Percentiles rank a stretch among this genome's conserved stretches.
Evolutionary conservation across 2,888 invertebrate species (phyloP).

Genomic region (Odontomyia ornata): DNA sequence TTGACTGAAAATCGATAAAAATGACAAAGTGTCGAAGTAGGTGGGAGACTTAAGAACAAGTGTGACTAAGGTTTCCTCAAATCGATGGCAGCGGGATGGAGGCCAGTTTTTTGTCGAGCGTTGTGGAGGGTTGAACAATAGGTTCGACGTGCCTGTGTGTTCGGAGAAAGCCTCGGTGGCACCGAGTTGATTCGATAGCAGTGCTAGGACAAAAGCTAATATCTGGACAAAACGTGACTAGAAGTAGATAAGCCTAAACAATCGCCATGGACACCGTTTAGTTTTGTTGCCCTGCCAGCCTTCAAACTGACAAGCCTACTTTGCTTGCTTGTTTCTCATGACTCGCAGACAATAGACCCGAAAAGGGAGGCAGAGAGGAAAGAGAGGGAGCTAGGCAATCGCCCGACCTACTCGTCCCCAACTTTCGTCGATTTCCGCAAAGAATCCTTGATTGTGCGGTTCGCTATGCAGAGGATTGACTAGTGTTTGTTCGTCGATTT

Average conservation of each 20-base stretch:
- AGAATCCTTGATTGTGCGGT: slow-evolving; percentile 37
- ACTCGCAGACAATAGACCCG: not conserved
- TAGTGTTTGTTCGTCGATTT: slow-evolving; percentile 49
- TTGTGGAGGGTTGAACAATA: not conserved
- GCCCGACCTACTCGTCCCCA: not conserved
- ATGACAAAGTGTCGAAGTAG: slow-evolving; percentile 45
- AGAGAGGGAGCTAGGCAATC: slow-evolving; percentile 7
- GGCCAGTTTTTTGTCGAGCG: not conserved
- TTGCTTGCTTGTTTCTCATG: not conserved
- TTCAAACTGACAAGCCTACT: not conserved
- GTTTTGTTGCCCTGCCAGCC: not conserved
- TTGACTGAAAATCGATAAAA: slow-evolving; percentile 49
- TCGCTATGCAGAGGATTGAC: slow-evolving; percentile 38
- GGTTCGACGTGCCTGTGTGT: not conserved
- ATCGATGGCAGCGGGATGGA: not conserved
- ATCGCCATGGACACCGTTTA: slow-evolving; percentile 2
- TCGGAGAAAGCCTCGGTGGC: not conserved
- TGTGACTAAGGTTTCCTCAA: slow-evolving; percentile 4
- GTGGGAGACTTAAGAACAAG: not conserved
- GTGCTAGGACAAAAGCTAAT: slow-evolving; percentile 45
- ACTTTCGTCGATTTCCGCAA: not conserved
- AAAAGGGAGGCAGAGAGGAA: too few relatives aligned
- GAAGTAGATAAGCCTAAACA: slow-evolving; percentile 48
- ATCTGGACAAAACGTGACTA: slow-evolving; percentile 49
- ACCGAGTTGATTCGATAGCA: not conserved